Base-by-base conservation (phyloP, 2,888 invertebrate species). In the Calameuta filiformis region DNA sequence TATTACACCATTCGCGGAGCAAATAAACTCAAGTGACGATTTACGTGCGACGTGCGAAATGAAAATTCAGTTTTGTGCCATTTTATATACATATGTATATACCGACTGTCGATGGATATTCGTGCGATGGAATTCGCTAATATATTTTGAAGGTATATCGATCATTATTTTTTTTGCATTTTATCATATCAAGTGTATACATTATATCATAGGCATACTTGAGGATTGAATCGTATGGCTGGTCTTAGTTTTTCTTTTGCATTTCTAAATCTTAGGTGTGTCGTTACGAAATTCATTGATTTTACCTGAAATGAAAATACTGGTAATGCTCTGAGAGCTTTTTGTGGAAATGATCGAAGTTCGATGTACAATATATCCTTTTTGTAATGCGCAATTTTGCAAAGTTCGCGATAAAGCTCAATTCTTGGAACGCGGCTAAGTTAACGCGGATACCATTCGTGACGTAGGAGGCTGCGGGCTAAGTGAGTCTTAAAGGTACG, bases 21-120 rank as follows among this genome's bases (percentile, higher is more conserved):
- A 23, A 56, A 56, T 56, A 56, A 56, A 56, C 80, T 80, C 78
- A 77, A 78, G 68, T 75, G 80, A 69, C 79, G 77, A 80, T 75
- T 80, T 78, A 76, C 77, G 74, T n/a, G n/a, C 69, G 37, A 68
- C 35, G 77, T 80, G 81, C 71, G 30, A 71, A 71, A 30, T 30
- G 31, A 30, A 71, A 12, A 34, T 30, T 71, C 71, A 71, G 34
- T 71, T 71, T 34, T 71, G 23, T 23, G 23, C 23, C 56, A 23
- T 23, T 56, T 35, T 35, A 35, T 35, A 4, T 35, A 33, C 33
- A 4, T 33, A 3, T 35, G 1, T 35, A 3, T 35, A 3, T 35
- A 35, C 3, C 3, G 35, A 35, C 35, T 35, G 35, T 35, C 35
- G 35, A 35, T 35, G 12, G 12, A 35, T 35, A 35, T 35, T 35